A percentile compares a stretch with the other conserved stretches of the same genome.
These are phyloP conservation scores for Tolmerus cingulatus DNA, from an alignment of 2,888 invertebrate species.

Conservation along the genomic window DNA sequence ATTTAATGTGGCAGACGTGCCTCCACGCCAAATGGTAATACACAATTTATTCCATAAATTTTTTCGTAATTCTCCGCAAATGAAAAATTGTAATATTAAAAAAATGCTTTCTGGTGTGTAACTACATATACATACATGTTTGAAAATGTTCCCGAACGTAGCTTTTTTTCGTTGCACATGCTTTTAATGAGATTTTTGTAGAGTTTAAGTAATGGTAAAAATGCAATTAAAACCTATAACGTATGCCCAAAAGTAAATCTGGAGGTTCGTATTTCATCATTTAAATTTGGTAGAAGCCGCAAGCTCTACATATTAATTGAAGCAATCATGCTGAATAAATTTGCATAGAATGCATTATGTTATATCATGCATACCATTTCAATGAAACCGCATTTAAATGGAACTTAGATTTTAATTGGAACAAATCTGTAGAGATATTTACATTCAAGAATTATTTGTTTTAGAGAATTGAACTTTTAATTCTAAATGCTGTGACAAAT, in stretches of 20 bases:
- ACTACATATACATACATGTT: not conserved
- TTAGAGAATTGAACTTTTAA: not conserved
- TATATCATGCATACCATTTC: not conserved
- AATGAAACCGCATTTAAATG: not conserved
- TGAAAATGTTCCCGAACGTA: not conserved
- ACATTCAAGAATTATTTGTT: not conserved
- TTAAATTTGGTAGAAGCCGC: not conserved
- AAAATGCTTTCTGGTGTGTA: not conserved
- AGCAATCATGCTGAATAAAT: not conserved
- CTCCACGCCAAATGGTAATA: not conserved
- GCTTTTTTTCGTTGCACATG: no score
- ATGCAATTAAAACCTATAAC: no score
- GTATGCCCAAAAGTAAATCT: not conserved
- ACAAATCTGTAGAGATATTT: not conserved
- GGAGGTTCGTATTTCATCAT: not conserved
- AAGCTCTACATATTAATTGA: not conserved
- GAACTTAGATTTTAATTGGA: not conserved
- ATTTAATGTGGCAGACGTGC: not conserved
- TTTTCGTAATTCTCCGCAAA: not conserved
- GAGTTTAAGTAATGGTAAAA: no score
- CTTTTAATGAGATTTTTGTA: no score
- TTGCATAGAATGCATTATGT: not conserved
- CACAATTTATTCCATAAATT: not conserved
- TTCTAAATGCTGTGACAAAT: not conserved
- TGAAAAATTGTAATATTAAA: not conserved